phyloP scores from a whole-genome alignment of 1,140 invertebrate genomes.

The Drosophila ercepeae region DNA sequence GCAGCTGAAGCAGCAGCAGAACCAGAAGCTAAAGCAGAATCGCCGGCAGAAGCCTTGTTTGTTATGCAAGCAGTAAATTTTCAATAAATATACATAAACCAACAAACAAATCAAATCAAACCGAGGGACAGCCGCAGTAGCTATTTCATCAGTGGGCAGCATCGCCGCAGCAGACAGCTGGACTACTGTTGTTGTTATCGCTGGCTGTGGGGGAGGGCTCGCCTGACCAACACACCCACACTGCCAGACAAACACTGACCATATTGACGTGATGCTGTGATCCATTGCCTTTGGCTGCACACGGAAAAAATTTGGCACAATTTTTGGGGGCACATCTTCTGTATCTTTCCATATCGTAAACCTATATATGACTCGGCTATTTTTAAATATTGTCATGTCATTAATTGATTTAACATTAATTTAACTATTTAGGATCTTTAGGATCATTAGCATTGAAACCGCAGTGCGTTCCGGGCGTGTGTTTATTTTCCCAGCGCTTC shows the following conservation, averaged over 20 bases:
- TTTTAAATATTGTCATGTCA: too few species aligned
- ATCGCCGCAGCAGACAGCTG: conserved; percentile 37
- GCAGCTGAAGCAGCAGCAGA: conserved; percentile 26
- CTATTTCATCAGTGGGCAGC: conserved; percentile 30
- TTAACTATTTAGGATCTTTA: too few species aligned
- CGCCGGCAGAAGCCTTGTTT: conserved; percentile 62
- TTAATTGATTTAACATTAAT: background rate
- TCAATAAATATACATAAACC: conserved; percentile 79
- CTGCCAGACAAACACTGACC: conserved; percentile 13
- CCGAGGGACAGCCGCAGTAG: conserved; percentile 25
- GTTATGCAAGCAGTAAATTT: conserved; percentile 81
- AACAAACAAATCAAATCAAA: conserved; percentile 75
- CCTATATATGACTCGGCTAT: too few species aligned
- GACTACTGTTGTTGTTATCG: conserved; percentile 21
- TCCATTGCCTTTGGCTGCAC: background rate
- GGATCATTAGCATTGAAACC: background rate
- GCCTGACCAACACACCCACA: conserved; percentile 35
- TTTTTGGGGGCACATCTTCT: too few species aligned
- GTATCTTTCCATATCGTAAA: background rate
- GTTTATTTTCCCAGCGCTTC: conserved; percentile 58
- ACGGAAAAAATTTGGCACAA: background rate
- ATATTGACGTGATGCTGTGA: conserved; percentile 1
- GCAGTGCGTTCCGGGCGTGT: background rate
- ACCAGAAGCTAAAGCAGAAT: conserved; percentile 26
- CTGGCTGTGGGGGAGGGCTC: conserved; percentile 30